A percentile compares a stretch with the other conserved stretches of the same genome.
Evolutionary conservation across 92 coral and sea anemone species (phyloP).

Genomic region (Siderastrea siderea): DNA sequence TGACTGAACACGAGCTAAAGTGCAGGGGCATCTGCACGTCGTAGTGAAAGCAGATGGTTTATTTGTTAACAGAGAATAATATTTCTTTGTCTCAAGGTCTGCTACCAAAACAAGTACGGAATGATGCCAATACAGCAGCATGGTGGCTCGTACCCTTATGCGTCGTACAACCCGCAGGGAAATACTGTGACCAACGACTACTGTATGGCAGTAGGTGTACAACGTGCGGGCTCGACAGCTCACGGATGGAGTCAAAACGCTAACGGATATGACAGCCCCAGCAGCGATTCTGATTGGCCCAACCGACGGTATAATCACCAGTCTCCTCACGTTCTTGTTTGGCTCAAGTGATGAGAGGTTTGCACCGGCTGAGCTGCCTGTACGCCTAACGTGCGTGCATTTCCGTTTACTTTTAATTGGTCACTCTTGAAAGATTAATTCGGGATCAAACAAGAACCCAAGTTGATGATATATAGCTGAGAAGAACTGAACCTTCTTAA

Average conservation of each 20-base stretch:
- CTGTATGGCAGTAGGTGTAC: conserved; percentile 89
- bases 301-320: conserved; percentile 69
- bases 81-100: conserved; percentile 37
- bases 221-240: conserved; percentile 56
- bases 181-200: conserved; percentile 70
- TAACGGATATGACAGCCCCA: conserved; percentile 80
- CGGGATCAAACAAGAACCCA: too few relatives aligned
- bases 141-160: conserved; percentile 85
- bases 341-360: conserved; percentile 65
- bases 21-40: too few relatives aligned
- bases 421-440: too few relatives aligned
- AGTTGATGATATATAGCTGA: too few relatives aligned
- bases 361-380: too few relatives aligned
- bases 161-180: conserved; percentile 71
- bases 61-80: background rate
- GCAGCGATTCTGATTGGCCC: conserved; percentile 76
- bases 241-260: conserved; percentile 85
- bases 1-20: too few relatives aligned
- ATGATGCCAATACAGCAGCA: conserved; percentile 69
- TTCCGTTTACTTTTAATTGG: too few relatives aligned
- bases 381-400: too few relatives aligned
- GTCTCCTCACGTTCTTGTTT: conserved; percentile 66
- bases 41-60: background rate
- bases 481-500: too few relatives aligned
- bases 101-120: conserved; percentile 88